Conservation (phyloP, 1,140 invertebrate genomes). For the Drosophila repletoides region DNA sequence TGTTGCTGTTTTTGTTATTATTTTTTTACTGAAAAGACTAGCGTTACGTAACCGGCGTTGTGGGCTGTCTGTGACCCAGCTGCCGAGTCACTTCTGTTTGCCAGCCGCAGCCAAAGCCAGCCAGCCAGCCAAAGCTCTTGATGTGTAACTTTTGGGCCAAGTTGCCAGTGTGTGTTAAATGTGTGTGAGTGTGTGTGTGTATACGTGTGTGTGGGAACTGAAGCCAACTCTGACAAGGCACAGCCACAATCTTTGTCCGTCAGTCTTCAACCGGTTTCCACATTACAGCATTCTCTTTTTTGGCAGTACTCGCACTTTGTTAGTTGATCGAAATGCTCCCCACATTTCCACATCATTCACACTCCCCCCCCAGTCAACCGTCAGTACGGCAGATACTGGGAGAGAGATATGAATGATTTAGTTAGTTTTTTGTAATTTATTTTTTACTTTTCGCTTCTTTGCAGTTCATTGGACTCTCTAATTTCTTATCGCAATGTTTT, state of each 20-base stretch:
- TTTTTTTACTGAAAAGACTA: slow-evolving; percentile 25
- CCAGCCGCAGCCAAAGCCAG: slow-evolving; percentile 8
- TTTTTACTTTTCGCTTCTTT: no score
- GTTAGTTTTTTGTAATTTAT: no score
- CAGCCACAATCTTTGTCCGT: slow-evolving; percentile 16
- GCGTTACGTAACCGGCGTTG: slow-evolving; percentile 53
- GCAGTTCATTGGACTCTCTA: slow-evolving; percentile 70
- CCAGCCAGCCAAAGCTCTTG: slow-evolving; percentile 16
- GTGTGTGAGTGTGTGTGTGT: not conserved
- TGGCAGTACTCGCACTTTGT: slow-evolving; percentile 49
- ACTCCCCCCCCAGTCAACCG: slow-evolving; percentile 23
- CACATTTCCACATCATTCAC: not conserved
- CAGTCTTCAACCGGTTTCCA: slow-evolving; percentile 63
- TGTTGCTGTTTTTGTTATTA: slow-evolving; percentile 4
- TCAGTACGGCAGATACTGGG: not conserved
- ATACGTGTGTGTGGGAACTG: slow-evolving; percentile 36
- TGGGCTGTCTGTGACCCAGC: slow-evolving; percentile 49
- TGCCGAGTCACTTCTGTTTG: slow-evolving; percentile 60
- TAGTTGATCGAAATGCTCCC: no score
- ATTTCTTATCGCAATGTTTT: slow-evolving; percentile 62
- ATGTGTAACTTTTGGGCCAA: slow-evolving; percentile 65
- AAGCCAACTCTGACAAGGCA: slow-evolving; percentile 45
- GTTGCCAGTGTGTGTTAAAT: slow-evolving; percentile 1
- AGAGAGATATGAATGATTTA: slow-evolving; percentile 73
- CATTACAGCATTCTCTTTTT: slow-evolving; percentile 54